These are phyloP conservation scores for Phallusia fumigata DNA, from an alignment of 23 tunicate genomes.

Conservation along the genomic window DNA sequence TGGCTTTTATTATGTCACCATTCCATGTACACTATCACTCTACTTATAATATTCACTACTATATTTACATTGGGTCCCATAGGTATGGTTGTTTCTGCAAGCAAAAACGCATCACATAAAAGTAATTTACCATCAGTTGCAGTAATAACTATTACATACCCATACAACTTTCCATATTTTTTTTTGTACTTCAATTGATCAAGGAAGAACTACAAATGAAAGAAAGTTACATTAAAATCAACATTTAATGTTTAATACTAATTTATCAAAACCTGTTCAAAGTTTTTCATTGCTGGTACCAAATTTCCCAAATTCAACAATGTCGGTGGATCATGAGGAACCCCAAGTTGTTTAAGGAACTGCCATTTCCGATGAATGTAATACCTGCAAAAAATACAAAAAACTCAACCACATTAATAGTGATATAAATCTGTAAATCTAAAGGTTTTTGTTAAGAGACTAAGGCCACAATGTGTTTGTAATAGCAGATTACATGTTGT, in stretches of 20 bases:
- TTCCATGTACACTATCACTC: no score
- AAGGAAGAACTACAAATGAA: not conserved
- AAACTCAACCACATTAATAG: no score
- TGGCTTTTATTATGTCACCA: no score
- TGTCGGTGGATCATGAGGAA: slow-evolving; percentile 85
- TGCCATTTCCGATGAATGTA: slow-evolving; percentile 73
- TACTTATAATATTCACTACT: no score
- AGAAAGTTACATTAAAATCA: not conserved
- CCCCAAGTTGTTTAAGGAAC: slow-evolving; percentile 56
- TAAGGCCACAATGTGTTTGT: no score
- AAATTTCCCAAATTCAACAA: slow-evolving; percentile 57
- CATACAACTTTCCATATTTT: not conserved
- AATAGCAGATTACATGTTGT: no score
- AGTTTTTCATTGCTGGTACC: slow-evolving; percentile 20
- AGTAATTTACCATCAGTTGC: no score
- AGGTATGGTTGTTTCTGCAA: no score
- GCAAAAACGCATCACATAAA: no score
- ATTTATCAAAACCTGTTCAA: not conserved
- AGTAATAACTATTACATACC: not conserved
- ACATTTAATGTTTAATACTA: not conserved
- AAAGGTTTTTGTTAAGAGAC: no score
- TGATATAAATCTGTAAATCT: no score
- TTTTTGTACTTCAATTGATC: not conserved
- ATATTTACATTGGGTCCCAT: no score
- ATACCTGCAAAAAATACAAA: slow-evolving; percentile 40